These are phyloP conservation scores for Siniperca scherzeri DNA, from an alignment of 2,797 vertebrate species.

Conservation along the genomic window DNA sequence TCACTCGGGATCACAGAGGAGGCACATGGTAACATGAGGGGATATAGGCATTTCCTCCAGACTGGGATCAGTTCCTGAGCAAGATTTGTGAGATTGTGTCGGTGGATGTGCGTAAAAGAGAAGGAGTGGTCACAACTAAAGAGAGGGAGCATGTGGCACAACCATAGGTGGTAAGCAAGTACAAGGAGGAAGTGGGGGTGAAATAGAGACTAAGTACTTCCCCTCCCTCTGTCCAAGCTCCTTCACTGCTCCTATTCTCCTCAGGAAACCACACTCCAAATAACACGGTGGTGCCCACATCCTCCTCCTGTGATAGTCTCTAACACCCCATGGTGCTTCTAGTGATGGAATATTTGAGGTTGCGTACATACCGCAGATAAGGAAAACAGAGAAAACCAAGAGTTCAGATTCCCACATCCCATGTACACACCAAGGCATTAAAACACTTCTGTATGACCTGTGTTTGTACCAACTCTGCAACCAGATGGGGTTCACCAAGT, in stretches of 20 bases:
- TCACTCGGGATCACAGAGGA: slow-evolving; percentile 62
- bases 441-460: slow-evolving; percentile 44
- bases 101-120: slow-evolving; percentile 56
- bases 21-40: slow-evolving; percentile 70
- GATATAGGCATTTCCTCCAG: slow-evolving; percentile 78
- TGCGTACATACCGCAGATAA: slow-evolving; percentile 50
- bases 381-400: slow-evolving; percentile 42
- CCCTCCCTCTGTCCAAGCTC: slow-evolving; percentile 45
- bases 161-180: slow-evolving; percentile 50
- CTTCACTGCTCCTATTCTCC: slow-evolving; percentile 55
- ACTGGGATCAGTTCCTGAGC: slow-evolving; percentile 72
- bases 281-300: slow-evolving; percentile 70
- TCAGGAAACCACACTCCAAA: slow-evolving; percentile 83
- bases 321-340: slow-evolving; percentile 29
- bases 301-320: slow-evolving; percentile 54
- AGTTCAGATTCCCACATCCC: slow-evolving; percentile 44
- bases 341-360: slow-evolving; percentile 52
- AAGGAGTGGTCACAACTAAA: slow-evolving; percentile 38
- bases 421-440: slow-evolving; percentile 26
- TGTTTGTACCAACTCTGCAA: slow-evolving; percentile 49
- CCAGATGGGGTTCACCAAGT: slow-evolving; percentile 52
- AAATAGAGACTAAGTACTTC: slow-evolving; percentile 66
- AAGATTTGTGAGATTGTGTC: slow-evolving; percentile 64
- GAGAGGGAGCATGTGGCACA: slow-evolving; percentile 39
- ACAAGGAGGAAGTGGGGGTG: slow-evolving; percentile 67